Percentiles rank a stretch among this genome's conserved stretches.
Conservation (phyloP, 2,888 invertebrate species). For the Chrysolina oricalcia region DNA sequence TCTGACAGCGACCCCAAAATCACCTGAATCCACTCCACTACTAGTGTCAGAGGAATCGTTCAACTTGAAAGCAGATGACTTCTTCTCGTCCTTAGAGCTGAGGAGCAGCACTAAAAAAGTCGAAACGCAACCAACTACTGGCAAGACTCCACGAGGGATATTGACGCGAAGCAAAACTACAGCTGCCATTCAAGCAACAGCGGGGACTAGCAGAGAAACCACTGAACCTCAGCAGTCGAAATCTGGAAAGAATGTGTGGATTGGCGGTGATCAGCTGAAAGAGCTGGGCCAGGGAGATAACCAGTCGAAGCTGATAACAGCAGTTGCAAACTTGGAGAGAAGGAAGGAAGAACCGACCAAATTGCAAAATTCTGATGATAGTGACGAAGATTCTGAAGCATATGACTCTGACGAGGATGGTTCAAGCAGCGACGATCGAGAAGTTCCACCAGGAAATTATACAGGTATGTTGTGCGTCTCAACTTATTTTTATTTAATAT, state of each 20-base stretch:
- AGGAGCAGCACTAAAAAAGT: constrained; percentile 81
- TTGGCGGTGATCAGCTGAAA: constrained; percentile 76
- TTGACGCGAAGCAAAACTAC: constrained; percentile 71
- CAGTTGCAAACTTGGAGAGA: constrained; percentile 78
- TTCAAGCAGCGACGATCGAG: constrained; percentile 69
- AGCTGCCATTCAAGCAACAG: constrained; percentile 61
- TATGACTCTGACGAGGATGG: constrained; percentile 63
- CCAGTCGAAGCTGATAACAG: constrained; percentile 78
- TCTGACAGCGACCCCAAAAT: constrained; percentile 61
- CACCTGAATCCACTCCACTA: constrained; percentile 64
- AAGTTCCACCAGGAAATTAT: constrained; percentile 74
- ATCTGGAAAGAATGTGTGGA: constrained; percentile 77
- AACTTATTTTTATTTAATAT: background rate
- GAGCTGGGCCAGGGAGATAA: constrained; percentile 76
- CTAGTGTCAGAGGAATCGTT: constrained; percentile 74
- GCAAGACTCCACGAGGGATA: constrained; percentile 67
- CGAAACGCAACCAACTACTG: constrained; percentile 70
- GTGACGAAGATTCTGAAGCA: constrained; percentile 62
- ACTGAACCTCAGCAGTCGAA: constrained; percentile 63
- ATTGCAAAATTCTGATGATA: constrained; percentile 69
- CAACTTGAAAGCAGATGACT: constrained; percentile 85
- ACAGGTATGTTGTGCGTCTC: constrained; percentile 68
- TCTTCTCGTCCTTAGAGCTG: constrained; percentile 88
- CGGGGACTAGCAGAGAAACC: constrained; percentile 52
- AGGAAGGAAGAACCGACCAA: constrained; percentile 72